Conservation (phyloP, 1,140 invertebrate genomes). For the Dolichoris vasculosae region DNA sequence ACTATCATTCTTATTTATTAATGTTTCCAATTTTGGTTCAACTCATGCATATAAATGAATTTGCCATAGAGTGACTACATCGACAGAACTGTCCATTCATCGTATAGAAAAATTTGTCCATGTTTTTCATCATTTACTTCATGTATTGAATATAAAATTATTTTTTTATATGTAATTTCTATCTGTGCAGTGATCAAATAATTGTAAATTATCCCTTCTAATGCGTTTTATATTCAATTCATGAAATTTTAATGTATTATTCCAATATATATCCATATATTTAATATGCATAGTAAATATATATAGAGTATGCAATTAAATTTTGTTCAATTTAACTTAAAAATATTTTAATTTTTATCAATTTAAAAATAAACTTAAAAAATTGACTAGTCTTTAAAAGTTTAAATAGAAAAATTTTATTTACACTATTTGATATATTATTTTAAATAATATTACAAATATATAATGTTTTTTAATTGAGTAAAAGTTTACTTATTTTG, state of each 20-base stretch:
- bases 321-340: too few relatives aligned
- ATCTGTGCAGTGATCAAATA: not conserved
- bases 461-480: too few relatives aligned
- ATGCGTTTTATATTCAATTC: not conserved
- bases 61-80: not conserved
- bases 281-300: too few relatives aligned
- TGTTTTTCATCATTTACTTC: conserved; percentile 7
- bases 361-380: too few relatives aligned
- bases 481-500: too few relatives aligned
- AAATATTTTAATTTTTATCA: too few relatives aligned
- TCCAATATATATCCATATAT: not conserved
- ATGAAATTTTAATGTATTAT: not conserved
- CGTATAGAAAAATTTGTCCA: not conserved
- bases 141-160: not conserved
- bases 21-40: not conserved
- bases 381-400: too few relatives aligned
- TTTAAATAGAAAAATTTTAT: too few relatives aligned
- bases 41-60: not conserved
- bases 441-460: too few relatives aligned
- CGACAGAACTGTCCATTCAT: conserved; percentile 18
- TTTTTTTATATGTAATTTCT: not conserved
- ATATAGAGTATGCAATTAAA: too few relatives aligned
- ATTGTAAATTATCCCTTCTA: conserved; percentile 1
- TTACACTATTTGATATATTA: too few relatives aligned
- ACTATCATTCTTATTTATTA: not conserved